Evolutionary conservation across 2,888 invertebrate species (phyloP).

Genomic region (Ormyrus nitidulus): DNA sequence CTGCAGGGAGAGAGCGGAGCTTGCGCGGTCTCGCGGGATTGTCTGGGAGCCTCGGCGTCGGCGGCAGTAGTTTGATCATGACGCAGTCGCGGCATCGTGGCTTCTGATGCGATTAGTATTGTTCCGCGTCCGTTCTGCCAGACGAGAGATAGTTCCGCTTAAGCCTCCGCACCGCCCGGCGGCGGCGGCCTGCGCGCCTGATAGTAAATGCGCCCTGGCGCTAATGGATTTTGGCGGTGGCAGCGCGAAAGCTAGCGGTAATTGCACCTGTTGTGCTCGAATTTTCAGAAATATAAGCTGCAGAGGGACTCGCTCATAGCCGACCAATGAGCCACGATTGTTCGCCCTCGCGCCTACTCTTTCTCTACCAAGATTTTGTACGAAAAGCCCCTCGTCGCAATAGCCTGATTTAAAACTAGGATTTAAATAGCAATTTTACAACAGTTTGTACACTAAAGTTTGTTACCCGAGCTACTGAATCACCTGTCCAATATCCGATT

Average conservation of each 20-base stretch:
- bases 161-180: conserved; percentile 20
- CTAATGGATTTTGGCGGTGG: conserved; percentile 26
- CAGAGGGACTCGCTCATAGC: not conserved
- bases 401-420: no score
- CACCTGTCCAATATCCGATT: no score
- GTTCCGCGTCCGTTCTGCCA: conserved; percentile 64
- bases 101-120: conserved; percentile 69
- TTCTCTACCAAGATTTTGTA: no score
- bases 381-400: no score
- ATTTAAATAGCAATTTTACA: no score
- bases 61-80: conserved; percentile 57
- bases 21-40: conserved; percentile 24
- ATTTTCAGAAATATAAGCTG: not conserved
- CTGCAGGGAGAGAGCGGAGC: no score
- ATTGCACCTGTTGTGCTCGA: conserved; percentile 20
- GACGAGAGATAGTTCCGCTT: conserved; percentile 64
- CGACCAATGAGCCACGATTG: no score
- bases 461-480: no score
- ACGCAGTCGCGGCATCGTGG: conserved; percentile 58
- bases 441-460: no score
- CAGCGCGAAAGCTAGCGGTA: conserved; percentile 13
- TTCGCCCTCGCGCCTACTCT: no score
- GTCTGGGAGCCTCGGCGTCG: conserved; percentile 1
- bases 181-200: no score
- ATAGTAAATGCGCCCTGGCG: not conserved